Evolutionary conservation across 2,797 vertebrate species (phyloP), one percentile per base, ranked within the genome.

Genomic region (Etheostoma nigrum): DNA sequence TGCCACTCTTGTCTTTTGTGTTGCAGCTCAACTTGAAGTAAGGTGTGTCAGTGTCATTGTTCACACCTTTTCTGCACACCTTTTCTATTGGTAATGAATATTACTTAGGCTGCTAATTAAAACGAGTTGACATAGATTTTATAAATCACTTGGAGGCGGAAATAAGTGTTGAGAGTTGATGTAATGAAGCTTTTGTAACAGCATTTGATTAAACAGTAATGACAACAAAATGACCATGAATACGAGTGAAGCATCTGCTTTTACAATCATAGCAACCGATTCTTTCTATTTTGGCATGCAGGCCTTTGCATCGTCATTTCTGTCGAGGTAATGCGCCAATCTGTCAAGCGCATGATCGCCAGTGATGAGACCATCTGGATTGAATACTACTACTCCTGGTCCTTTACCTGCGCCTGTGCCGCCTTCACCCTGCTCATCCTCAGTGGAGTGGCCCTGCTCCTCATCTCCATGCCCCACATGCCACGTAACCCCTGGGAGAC

Each of bases 401-500:
- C 97, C 58, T 99, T 99, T 2, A 95, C 96, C 74, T 99, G 98
- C 0, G 97, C 98, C 91, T 98, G 97, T 0, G 74, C 96, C 0
- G 90, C 98, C 90, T 98, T 98, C 57, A 93, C 95, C 53, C 93
- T 99, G 78, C 97, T 99, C 85, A 97, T 99, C 89, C 90, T 98
- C 72, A 96, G 96, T 0, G 97, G 98, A 30, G 90, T 95, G 0
- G 87, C 91, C 36, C 96, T 99, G 47, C 96, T 99, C 62, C 94
- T 99, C 73, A 96, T 99, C 86, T 97, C 98, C 5, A 96, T 99
- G 95, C 98, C 98, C 0, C 97, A 96, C 71, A 98, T 99, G 96
- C 98, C 98, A 27, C 96, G 94, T 83, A 98, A 99, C 91, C 97
- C 98, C 53, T 99, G 98, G 98, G 98, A 99, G 93, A 96, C 96